phyloP scores from a whole-genome alignment of 2,113 vertebrate genomes.

The Acrocephalus arundinaceus region DNA sequence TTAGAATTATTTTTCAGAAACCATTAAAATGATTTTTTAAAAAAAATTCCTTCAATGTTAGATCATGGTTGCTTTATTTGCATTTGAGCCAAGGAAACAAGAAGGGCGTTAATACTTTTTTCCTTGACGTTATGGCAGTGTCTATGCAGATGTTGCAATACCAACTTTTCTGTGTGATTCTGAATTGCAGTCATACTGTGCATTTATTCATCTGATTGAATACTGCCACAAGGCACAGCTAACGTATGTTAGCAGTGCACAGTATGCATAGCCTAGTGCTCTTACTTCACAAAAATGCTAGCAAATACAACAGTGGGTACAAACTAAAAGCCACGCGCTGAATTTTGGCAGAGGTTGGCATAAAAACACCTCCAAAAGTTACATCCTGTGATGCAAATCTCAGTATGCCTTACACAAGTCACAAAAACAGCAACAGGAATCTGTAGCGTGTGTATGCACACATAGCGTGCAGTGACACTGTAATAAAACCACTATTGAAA shows the following conservation, averaged over 20 bases:
- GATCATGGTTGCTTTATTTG: background rate
- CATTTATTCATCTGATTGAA: constrained; percentile 63
- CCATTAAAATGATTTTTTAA: background rate
- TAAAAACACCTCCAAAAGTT: constrained; percentile 39
- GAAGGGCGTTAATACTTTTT: constrained; percentile 35
- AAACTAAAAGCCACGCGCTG: constrained; percentile 16
- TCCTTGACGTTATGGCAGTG: constrained; percentile 18
- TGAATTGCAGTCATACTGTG: constrained; percentile 57
- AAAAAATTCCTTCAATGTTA: background rate
- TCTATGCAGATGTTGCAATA: constrained; percentile 69
- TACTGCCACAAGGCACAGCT: constrained; percentile 51
- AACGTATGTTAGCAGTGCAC: constrained; percentile 33
- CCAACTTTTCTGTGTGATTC: constrained; percentile 52
- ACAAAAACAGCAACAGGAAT: constrained; percentile 1
- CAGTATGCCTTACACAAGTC: constrained; percentile 6
- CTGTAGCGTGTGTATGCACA: background rate
- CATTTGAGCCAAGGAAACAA: constrained; percentile 1
- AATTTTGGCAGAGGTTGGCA: constrained; percentile 47
- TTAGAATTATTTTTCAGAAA: constrained; percentile 6
- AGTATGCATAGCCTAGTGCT: constrained; percentile 17
- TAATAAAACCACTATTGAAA: constrained; percentile 17
- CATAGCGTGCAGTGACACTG: background rate
- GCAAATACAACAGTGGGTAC: constrained; percentile 42
- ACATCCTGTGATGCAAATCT: constrained; percentile 41
- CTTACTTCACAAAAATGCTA: constrained; percentile 2